phyloP scores from a whole-genome alignment of 2,888 invertebrate genomes.

The Acheta domesticus region DNA sequence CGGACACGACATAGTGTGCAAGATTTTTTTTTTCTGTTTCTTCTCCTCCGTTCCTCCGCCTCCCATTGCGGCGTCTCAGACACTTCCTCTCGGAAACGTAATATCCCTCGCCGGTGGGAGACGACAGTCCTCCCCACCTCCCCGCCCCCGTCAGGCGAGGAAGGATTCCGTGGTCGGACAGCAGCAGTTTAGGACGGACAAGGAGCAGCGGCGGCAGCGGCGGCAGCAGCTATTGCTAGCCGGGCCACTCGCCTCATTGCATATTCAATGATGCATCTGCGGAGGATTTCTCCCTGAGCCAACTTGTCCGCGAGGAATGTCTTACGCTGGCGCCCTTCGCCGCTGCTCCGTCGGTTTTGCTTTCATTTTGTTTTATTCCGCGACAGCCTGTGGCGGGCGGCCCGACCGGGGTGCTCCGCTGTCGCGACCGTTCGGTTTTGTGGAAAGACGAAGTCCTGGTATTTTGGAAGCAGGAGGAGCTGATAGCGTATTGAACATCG shows the following conservation, averaged over 20 bases:
- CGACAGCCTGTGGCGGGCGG: background rate
- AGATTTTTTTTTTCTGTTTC: too few relatives aligned
- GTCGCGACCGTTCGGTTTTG: too few relatives aligned
- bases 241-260: constrained; percentile 33
- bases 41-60: background rate
- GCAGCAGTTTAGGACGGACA: background rate
- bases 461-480: too few relatives aligned
- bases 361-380: constrained; percentile 21
- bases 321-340: background rate
- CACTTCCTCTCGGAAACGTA: constrained; percentile 1
- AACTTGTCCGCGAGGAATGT: constrained; percentile 33
- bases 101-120: background rate
- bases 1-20: too few relatives aligned
- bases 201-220: background rate
- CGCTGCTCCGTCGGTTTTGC: background rate
- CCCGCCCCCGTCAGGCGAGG: background rate
- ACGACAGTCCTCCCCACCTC: background rate
- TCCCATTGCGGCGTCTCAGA: background rate
- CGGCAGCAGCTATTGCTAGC: background rate
- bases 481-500: too few relatives aligned
- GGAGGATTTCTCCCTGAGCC: constrained; percentile 30
- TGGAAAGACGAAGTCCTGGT: background rate
- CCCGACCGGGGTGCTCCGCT: too few relatives aligned
- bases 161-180: constrained; percentile 6
- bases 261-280: constrained; percentile 36